These are phyloP conservation scores for Saxidomus purpurata DNA, from an alignment of 1,140 invertebrate genomes.

Conservation along the genomic window DNA sequence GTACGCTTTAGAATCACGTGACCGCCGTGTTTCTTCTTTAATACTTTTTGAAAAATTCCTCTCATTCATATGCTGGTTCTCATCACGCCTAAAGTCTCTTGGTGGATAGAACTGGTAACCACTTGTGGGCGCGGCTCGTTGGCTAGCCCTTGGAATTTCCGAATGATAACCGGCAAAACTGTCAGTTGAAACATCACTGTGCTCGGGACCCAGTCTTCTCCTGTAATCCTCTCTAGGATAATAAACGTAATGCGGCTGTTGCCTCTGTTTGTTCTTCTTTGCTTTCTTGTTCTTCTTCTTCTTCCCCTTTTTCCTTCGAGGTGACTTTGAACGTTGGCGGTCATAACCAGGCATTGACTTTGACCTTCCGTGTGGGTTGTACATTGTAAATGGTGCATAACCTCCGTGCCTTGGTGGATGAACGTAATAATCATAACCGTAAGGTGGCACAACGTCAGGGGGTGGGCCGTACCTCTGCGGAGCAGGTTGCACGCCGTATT, in stretches of 20 bases:
- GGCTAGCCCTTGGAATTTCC: slow-evolving; percentile 69
- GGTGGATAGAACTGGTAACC: slow-evolving; percentile 69
- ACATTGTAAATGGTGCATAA: slow-evolving; percentile 60
- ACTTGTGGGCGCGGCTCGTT: background rate
- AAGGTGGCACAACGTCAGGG: slow-evolving; percentile 43
- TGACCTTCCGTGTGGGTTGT: slow-evolving; percentile 62
- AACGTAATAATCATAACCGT: slow-evolving; percentile 66
- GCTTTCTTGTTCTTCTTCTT: slow-evolving; percentile 76
- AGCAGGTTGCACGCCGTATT: slow-evolving; percentile 46
- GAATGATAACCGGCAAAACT: slow-evolving; percentile 78
- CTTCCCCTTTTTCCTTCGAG: slow-evolving; percentile 62
- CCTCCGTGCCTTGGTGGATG: slow-evolving; percentile 64
- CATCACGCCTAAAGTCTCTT: slow-evolving; percentile 77
- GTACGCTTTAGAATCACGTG: slow-evolving; percentile 63
- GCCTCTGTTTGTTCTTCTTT: slow-evolving; percentile 68
- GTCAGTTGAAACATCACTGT: slow-evolving; percentile 74
- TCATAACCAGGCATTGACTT: slow-evolving; percentile 76
- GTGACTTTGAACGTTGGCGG: slow-evolving; percentile 64
- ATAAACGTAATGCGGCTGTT: slow-evolving; percentile 5
- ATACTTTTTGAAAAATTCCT: slow-evolving; percentile 80
- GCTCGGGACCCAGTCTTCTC: background rate
- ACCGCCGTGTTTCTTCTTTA: slow-evolving; percentile 68
- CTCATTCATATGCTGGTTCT: slow-evolving; percentile 82
- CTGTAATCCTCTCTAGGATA: background rate
- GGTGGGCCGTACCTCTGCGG: slow-evolving; percentile 39